These are phyloP conservation scores for Phortica variegata DNA, from an alignment of 1,140 invertebrate genomes.

Conservation along the genomic window DNA sequence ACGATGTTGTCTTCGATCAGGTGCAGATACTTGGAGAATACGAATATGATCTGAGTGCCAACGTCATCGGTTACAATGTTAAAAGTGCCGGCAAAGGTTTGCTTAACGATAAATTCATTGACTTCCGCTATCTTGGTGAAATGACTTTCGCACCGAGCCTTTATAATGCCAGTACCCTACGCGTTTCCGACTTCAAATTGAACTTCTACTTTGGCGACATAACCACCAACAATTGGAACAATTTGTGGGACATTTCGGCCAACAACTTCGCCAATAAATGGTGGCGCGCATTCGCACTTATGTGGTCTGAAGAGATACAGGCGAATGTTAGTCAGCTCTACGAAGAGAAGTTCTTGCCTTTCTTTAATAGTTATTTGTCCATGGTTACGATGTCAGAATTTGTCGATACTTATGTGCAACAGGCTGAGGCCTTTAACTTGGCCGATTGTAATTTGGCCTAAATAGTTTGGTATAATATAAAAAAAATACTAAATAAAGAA, in stretches of 20 bases:
- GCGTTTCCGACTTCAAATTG: slow-evolving; percentile 23
- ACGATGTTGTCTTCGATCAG: slow-evolving; percentile 26
- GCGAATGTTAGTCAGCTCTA: slow-evolving; percentile 9
- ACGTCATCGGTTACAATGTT: slow-evolving; percentile 19
- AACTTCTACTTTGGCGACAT: slow-evolving; percentile 29
- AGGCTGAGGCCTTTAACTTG: no score
- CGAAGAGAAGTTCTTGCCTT: background rate
- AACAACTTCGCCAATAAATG: slow-evolving; percentile 30
- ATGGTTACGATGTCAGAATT: background rate
- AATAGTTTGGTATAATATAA: background rate
- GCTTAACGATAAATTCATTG: slow-evolving; percentile 30
- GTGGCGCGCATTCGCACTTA: background rate
- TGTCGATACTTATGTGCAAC: background rate
- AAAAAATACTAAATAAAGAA: background rate
- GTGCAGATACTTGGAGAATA: slow-evolving; percentile 30
- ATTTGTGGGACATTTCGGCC: slow-evolving; percentile 26
- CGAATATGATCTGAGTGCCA: slow-evolving; percentile 4
- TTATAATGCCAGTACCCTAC: slow-evolving; percentile 19
- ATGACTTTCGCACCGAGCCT: slow-evolving; percentile 23
- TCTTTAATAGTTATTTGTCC: background rate
- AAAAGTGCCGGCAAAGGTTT: slow-evolving; percentile 21
- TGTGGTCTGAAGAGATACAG: slow-evolving; percentile 25
- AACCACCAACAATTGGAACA: slow-evolving; percentile 34
- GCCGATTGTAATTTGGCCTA: slow-evolving; percentile 3
- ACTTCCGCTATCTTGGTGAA: slow-evolving; percentile 33